Evolutionary conservation across 92 coral and sea anemone species (phyloP).

Genomic region (Zoanthus sansibaricus): DNA sequence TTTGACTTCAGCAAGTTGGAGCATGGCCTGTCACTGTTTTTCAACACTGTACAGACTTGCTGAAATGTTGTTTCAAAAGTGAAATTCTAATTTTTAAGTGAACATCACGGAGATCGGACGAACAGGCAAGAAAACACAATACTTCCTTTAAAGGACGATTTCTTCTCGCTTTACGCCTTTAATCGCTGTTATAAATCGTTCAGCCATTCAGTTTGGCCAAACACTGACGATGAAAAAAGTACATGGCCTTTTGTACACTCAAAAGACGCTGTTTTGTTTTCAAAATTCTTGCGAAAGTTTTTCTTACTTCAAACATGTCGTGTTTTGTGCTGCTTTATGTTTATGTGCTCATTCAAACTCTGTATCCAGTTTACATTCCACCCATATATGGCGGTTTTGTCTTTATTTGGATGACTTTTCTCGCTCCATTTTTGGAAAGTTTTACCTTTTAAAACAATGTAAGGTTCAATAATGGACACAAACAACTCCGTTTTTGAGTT

Average conservation of each 20-base stretch:
- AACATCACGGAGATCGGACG: not conserved
- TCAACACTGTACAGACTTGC: not conserved
- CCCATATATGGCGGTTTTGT: constrained; percentile 99
- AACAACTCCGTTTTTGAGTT: not conserved
- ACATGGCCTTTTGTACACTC: not conserved
- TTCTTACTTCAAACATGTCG: constrained; percentile 17
- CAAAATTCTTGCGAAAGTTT: constrained; percentile 11
- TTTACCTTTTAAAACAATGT: constrained; percentile 47
- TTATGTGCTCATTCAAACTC: constrained; percentile 79
- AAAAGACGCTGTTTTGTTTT: constrained; percentile 18
- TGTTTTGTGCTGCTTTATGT: constrained; percentile 26
- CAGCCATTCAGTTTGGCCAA: constrained; percentile 2
- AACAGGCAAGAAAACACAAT: constrained; percentile 20
- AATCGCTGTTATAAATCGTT: constrained; percentile 1
- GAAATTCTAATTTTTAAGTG: not conserved
- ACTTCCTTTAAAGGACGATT: constrained; percentile 3
- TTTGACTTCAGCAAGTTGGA: constrained; percentile 21
- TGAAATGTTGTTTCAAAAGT: constrained; percentile 21
- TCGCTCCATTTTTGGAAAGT: constrained; percentile 73
- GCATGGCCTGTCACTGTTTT: constrained; percentile 26
- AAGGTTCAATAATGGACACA: constrained; percentile 5
- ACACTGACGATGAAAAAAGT: not conserved
- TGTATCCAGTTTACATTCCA: constrained; percentile 92
- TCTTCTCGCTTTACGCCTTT: constrained; percentile 17
- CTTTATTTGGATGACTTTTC: constrained; percentile 90